Percentiles rank a stretch among this genome's conserved stretches.
Conservation (phyloP, 2,113 vertebrate species). For the Philantomba maxwellii region DNA sequence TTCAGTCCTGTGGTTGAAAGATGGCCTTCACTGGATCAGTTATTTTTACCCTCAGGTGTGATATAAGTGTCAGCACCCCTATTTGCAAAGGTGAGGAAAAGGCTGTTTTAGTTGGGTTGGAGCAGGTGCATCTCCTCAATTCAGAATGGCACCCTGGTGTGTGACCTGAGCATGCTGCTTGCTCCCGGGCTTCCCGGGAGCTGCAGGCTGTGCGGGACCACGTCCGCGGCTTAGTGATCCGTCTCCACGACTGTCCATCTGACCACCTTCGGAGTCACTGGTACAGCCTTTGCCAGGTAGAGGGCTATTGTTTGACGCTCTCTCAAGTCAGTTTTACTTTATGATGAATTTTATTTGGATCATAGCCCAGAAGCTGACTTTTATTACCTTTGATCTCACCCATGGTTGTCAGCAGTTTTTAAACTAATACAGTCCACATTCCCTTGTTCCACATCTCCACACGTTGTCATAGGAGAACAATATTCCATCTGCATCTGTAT, state of each 20-base stretch:
- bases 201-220: accelerated
- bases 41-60: background rate
- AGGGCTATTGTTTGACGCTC: background rate
- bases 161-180: background rate
- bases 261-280: background rate
- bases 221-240: accelerated
- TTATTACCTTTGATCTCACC: background rate
- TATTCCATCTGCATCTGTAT: background rate
- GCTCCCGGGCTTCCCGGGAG: background rate
- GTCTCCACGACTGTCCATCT: accelerated
- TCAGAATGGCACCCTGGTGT: background rate
- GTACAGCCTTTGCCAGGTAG: background rate
- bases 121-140: background rate
- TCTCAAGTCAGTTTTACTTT: conserved; percentile 13
- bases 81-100: background rate
- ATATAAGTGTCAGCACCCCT: background rate
- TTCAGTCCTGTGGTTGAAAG: background rate
- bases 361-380: conserved; percentile 2
- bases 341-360: background rate
- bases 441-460: background rate
- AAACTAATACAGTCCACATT: background rate
- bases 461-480: background rate
- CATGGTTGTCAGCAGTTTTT: background rate
- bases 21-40: background rate
- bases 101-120: background rate